Evolutionary conservation across 2,797 vertebrate species (phyloP), one percentile per base, ranked within the genome.

Genomic region (Poliocrania exsul): DNA sequence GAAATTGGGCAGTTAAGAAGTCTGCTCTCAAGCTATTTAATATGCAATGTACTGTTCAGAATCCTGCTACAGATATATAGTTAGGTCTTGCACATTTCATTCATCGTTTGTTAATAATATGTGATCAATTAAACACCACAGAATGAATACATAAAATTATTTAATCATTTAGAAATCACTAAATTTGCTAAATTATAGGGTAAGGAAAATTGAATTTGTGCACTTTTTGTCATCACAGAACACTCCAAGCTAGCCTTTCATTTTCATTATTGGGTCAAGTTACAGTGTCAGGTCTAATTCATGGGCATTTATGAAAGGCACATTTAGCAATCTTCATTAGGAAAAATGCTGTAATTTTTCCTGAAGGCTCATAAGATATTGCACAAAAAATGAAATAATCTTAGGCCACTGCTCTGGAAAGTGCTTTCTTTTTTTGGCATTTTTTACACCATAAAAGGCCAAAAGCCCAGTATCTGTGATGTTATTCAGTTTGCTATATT

Each of bases 81-180:
- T 28, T 54, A 53, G 6, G 24, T 46, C 60, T 66, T 53, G 20
- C 26, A 53, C 17, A 13, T 56, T n/a, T 89, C 37, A 57, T 51
- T 82, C 14, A 28, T 28, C 15, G 26, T 23, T 84, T 62, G 6
- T 66, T 91, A 70, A 88, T 71, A 62, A 46, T 13, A 50, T 35
- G 15, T 64, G 57, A 75, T 90, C 24, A 46, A 73, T 64, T 88
- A 65, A 92, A 67, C 6, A 72, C 26, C 3, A 46, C 15, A 47
- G 58, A 70, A 79, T 10, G 26, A 72, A 91, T 66, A 72, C 4
- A 72, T 69, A 54, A 51, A 61, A 81, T 73, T 81, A 93, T 70
- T 73, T 88, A 58, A 79, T 93, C 8, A 47, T 69, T 91, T 74
- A 93, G 51, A 79, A 90, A 95, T 91, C 50, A 75, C 25, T 65